Evolutionary conservation across 2,113 vertebrate species (phyloP), one percentile per base, ranked within the genome.

Genomic region (Aptenodytes forsteri): DNA sequence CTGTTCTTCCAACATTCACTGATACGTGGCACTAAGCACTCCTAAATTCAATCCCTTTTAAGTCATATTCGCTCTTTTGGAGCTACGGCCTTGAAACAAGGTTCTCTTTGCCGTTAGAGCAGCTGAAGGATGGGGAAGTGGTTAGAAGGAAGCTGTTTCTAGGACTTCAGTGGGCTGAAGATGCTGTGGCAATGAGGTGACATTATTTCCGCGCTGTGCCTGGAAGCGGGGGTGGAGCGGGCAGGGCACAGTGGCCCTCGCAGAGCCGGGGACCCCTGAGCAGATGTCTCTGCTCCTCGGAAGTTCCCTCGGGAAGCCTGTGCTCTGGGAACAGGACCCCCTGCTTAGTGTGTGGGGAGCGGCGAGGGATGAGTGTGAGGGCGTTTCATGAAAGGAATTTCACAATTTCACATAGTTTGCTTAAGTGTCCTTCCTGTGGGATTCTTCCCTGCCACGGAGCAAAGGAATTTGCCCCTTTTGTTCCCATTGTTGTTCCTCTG

Each of bases 361-460:
- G 0, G 42, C 3, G 30, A 85, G 66, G 54, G 78, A 91, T 84
- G 91, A 97, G 62, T 76, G 40, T 76, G 81, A 96, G 93, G 95
- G 75, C 20, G 50, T 89, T 96, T 89, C 81, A 80, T 93, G 94
- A 89, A 84, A 90, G 89, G 84, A 95, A 96, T 97, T 96, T 89
- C 93, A 94, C 93, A 90, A 89, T 93, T 96, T 90, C 95, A 86
- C 95, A 97, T 90, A 93, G 93, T 55, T 97, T 11, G 1, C 87
- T 83, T 73, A 49, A 90, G 47, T 5, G 12, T 94, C 87, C 84
- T 97, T 97, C 95, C 97, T 96, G 96, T 97, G 95, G 91, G 93
- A 97, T 93, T 86, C 85, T 97, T 97, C 80, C 72, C 75, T 93
- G 93, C 70, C 91, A 88, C 1, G 8, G 82, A 91, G 65, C 1